These are phyloP conservation scores for Notarius lentiginosus DNA, from an alignment of 2,113 vertebrate genomes.

Conservation along the genomic window DNA sequence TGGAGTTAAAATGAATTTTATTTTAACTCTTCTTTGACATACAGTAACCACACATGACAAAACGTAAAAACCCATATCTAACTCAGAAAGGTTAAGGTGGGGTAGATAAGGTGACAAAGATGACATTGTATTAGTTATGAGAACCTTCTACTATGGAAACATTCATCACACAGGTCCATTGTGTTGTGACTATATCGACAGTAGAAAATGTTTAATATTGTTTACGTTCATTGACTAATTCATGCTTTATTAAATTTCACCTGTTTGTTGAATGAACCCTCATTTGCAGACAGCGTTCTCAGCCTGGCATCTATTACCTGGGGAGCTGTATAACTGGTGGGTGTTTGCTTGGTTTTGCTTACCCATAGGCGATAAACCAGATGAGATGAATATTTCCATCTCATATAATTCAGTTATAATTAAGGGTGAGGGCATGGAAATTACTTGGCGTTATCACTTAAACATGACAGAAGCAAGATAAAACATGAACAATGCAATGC, in stretches of 20 bases:
- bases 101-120: neutral
- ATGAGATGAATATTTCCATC: neutral
- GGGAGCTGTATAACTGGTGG: neutral
- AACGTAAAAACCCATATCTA: neutral
- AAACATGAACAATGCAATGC: neutral
- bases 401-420: neutral
- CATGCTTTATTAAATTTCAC: neutral
- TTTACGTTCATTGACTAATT: neutral
- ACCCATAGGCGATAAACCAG: neutral
- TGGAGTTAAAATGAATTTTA: neutral
- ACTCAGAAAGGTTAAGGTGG: neutral
- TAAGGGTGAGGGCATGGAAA: neutral
- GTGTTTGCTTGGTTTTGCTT: neutral
- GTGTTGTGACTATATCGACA: neutral
- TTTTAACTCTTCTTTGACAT: too few relatives aligned
- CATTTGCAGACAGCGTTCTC: neutral
- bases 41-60: too few relatives aligned
- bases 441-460: neutral
- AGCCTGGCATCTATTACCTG: neutral
- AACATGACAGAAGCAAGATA: slow-evolving; percentile 2
- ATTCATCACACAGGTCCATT: neutral
- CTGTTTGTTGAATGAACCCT: neutral
- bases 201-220: neutral
- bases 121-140: neutral
- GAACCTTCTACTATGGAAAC: neutral